Base-by-base conservation (phyloP, 1,140 invertebrate genomes). In the Xylocopa sonorina region DNA sequence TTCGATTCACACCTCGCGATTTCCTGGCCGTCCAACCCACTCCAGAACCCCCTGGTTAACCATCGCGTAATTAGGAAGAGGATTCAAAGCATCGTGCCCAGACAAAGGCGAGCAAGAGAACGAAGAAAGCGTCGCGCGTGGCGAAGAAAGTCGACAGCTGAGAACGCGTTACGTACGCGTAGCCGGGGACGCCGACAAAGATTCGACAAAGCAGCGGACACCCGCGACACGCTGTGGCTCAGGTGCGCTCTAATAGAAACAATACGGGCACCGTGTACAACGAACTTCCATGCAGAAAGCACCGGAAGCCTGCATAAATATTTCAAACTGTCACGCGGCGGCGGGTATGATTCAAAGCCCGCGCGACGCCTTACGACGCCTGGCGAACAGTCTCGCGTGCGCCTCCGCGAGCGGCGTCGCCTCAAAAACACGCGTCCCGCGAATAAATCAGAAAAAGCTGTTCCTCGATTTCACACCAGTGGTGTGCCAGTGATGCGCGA, bases 181-280 rank as follows among this genome's bases (percentile, higher is more conserved):
- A n/a, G n/a, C n/a, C n/a, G n/a, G 43, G n/a, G 29, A 16, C 29
- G 34, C 34, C 34, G 53, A 50, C 55, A 60, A 71, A 60, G 66
- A 71, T 78, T 78, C 67, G 67, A 78, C 75, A 71, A 78, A 71
- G 66, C 75, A 58, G 66, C 55, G 67, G 55, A 43, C 60, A 43
- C 29, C 34, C 14, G 12, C 38, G 21, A 51, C 74, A 21, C 6
- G 24, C 62, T n/a, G n/a, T n/a, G 18, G 24, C 73, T 66, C 43
- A 68, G 63, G 50, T 64, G 73, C 21, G 62, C 48, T 34, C 51
- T 71, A 78, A 78, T 71, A 71, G 75, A 71, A 78, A 78, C 75
- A 78, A 78, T 78, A 71, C 55, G 51, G 43, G 53, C 12, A 12
- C n/a, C 46, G 55, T 27, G 48, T 27, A 12, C n/a, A 58, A 60